Base-by-base conservation (phyloP, 2,797 vertebrate genomes). In the Helarctos malayanus region DNA sequence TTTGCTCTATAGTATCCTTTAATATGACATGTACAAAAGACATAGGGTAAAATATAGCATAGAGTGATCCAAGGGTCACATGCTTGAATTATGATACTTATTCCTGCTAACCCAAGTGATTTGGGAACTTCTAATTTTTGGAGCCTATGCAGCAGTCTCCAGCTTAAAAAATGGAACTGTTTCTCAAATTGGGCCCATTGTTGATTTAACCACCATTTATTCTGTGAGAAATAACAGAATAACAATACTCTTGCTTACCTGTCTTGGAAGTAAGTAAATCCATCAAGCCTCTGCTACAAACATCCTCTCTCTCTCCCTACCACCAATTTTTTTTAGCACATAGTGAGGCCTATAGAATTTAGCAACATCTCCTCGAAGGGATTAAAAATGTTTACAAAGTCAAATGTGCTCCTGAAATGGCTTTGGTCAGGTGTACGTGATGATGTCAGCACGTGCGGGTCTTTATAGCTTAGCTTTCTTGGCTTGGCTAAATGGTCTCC, bases 391-490 rank as follows among this genome's bases (percentile, higher is more conserved):
- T 76, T 97, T 75, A 61, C 85, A 93, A 59, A 96, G 78, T 79
- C 19, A 97, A 89, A 23, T 71, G 38, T 84, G 83, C 89, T 82
- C 91, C 57, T 84, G 54, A 96, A 91, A 93, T 83, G 35, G 47
- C 38, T 96, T 97, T 96, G 95, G 32, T 68, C 88, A 76, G 3
- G 61, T 88, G 59, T 95, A 84, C 5, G 14, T 91, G 45, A 82
- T 61, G 38, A 41, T 56, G 41, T 92, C 78, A 97, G 73, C 35
- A 79, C 5, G 75, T 41, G 0, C 86, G 68, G 97, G 65, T 32
- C 12, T 97, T 88, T 89, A 29, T 19, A 45, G 49, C 76, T 81
- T 80, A 87, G 27, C 73, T 96, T 97, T 96, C 87, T 65, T 91
- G 29, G 73, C 78, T 94, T 97, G 92, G 49, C n/a, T 86, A 89